Evolutionary conservation across 2,113 vertebrate genomes (phyloP), one percentile per base, ranked within the genome.

Genomic region (Syngnathus typhle): DNA sequence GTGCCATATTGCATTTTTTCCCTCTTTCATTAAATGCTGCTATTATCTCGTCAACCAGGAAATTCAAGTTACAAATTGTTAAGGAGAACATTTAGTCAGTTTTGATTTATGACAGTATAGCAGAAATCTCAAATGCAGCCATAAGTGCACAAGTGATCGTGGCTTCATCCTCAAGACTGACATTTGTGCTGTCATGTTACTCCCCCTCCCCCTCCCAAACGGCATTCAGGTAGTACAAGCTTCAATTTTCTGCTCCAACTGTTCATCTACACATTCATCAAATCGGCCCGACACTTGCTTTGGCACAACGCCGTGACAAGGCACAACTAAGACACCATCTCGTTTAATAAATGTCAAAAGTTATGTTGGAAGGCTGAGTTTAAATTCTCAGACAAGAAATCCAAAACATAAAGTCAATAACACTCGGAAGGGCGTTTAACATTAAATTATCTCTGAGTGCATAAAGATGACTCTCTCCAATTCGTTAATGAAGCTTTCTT

Each of bases 181-280:
- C 15, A 56, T 12, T 56, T 56, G 27, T 32, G 21, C 19, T 43
- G 41, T 43, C 12, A 51, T 51, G 19, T 19, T 51, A n/a, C 16
- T 36, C 2, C 16, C 15, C 36, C n/a, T n/a, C n/a, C n/a, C n/a
- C n/a, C 32, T 60, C 37, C 6, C 37, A 60, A 41, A 39, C 37
- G 11, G 37, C 59, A 60, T 60, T 19, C 59, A 60, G 59, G 37
- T 60, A 60, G 59, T 60, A 60, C 59, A 60, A 21, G 37, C 37
- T 41, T 38, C 37, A 60, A 60, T 60, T 60, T 60, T 60, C 59
- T 60, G 59, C 59, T 60, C 59, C 59, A 39, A n/a, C 37, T 60
- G 37, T 38, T 41, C 3, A 60, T 41, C 19, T 60, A 41, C 37
- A 60, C 59, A n/a, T 60, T 60, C 59, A 60, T 60, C 59, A 60